Evolutionary conservation across 2,113 vertebrate species (phyloP).

Genomic region (Sorex fumeus): DNA sequence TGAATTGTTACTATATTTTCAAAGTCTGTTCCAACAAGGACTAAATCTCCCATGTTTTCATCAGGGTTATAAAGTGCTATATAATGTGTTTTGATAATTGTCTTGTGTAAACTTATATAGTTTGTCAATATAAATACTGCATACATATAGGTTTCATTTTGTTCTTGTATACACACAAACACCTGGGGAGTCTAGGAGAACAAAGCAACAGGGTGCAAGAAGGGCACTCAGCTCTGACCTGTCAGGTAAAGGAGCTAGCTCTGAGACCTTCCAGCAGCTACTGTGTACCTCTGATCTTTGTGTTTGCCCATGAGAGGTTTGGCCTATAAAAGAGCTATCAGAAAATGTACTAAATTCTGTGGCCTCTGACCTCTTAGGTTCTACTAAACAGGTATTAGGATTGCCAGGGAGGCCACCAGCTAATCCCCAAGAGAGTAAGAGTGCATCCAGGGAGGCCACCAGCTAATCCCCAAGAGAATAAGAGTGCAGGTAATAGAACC

Average conservation of each 20-base stretch:
- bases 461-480: neutral
- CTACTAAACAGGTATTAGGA: neutral
- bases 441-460: neutral
- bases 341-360: neutral
- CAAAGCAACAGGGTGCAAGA: constrained; percentile 35
- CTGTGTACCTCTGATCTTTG: neutral
- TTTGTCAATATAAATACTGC: constrained; percentile 73
- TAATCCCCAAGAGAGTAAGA: neutral
- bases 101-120: constrained; percentile 64
- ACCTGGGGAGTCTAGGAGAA: constrained; percentile 57
- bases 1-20: constrained; percentile 4
- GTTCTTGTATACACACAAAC: constrained; percentile 33
- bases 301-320: constrained; percentile 25
- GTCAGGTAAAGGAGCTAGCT: constrained; percentile 13
- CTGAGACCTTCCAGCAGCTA: neutral
- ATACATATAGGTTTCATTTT: constrained; percentile 37
- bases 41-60: constrained; percentile 58
- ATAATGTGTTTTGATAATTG: constrained; percentile 45
- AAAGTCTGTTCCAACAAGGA: neutral
- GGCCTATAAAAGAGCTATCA: constrained; percentile 54
- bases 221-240: neutral
- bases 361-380: constrained; percentile 12
- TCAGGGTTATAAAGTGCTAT: neutral
- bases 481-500: neutral
- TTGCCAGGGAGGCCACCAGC: neutral